Percentiles rank a stretch among this genome's conserved stretches.
Conservation (phyloP, 2,888 invertebrate species). For the Selenia dentaria region DNA sequence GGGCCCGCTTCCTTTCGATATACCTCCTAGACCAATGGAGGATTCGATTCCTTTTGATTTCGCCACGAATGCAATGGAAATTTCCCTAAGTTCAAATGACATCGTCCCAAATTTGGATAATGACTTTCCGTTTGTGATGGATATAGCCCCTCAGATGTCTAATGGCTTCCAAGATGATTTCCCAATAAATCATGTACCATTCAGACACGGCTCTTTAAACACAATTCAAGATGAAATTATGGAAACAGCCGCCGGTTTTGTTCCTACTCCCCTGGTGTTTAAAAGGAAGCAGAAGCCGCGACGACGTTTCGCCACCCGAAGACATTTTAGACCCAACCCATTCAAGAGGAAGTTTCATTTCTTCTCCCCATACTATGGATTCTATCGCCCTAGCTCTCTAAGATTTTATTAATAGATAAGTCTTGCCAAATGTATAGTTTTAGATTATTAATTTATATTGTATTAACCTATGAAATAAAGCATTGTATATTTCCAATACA, state of each 20-base stretch:
- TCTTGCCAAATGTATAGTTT: conserved; percentile 33
- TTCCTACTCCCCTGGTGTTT: conserved; percentile 57
- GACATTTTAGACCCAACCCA: conserved; percentile 57
- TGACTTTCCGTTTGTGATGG: not conserved
- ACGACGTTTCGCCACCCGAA: conserved; percentile 53
- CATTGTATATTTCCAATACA: conserved; percentile 42
- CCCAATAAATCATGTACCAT: conserved; percentile 36
- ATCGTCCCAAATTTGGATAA: not conserved
- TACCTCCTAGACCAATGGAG: not conserved
- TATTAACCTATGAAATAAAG: conserved; percentile 20
- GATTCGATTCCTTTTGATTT: not conserved
- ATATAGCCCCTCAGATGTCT: conserved; percentile 15
- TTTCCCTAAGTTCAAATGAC: not conserved
- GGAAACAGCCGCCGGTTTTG: conserved; percentile 70
- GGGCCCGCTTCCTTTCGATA: conserved; percentile 4
- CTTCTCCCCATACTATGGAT: conserved; percentile 59
- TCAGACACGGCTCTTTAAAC: conserved; percentile 30
- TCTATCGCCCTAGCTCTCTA: conserved; percentile 67
- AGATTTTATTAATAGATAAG: conserved; percentile 55
- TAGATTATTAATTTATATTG: conserved; percentile 23
- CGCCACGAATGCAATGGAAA: not conserved
- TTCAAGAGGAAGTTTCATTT: conserved; percentile 50
- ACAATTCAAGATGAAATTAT: conserved; percentile 65
- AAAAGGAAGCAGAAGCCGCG: conserved; percentile 45
- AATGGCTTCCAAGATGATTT: conserved; percentile 27